Base-by-base conservation (phyloP, 2,113 vertebrate species). In the Hippocampus guttulatus region DNA sequence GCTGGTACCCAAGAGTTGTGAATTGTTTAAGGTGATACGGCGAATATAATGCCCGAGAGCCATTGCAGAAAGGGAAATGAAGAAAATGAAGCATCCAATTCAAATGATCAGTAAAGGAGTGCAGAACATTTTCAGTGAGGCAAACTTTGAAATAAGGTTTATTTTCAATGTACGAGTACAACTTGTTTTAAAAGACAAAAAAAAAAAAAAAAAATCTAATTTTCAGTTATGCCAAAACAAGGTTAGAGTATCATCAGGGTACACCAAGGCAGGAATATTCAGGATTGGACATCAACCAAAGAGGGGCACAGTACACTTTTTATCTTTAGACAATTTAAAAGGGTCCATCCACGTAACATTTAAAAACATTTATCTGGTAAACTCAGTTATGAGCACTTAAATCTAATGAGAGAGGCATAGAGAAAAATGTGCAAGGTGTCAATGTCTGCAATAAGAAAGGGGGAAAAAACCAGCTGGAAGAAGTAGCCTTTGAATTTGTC, bases 91-190 rank as follows among this genome's bases (percentile, higher is more conserved):
- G 6, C 16, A 51, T 51, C 47, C 6, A 51, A 18, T 51, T 58
- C 11, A 57, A 60, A 20, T 45, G 43, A 68, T 51, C 4, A 55
- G 41, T 40, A 40, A 63, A 68, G 30, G n/a, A 64, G 1, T 30
- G 68, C 6, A 0, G 27, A 9, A 58, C 8, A 0, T 33, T 67
- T 80, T 74, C 51, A 84, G 66, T 79, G 73, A 86, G 75, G 84
- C 69, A 87, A 84, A 70, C 70, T 81, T 87, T 88, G 83, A 88
- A 88, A 89, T 79, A 85, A 83, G 72, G 79, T 92, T 92, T 84
- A 88, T 91, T 92, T 89, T 82, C 75, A 79, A 79, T 89, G 85
- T 84, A 82, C 62, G 80, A 80, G 81, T 88, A 91, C 84, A 89
- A 79, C 76, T 80, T 75, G 41, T 78, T 85, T 83, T 87, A 85